These are phyloP conservation scores for Agonum fuliginosum DNA, from an alignment of 2,888 invertebrate genomes.

Conservation along the genomic window DNA sequence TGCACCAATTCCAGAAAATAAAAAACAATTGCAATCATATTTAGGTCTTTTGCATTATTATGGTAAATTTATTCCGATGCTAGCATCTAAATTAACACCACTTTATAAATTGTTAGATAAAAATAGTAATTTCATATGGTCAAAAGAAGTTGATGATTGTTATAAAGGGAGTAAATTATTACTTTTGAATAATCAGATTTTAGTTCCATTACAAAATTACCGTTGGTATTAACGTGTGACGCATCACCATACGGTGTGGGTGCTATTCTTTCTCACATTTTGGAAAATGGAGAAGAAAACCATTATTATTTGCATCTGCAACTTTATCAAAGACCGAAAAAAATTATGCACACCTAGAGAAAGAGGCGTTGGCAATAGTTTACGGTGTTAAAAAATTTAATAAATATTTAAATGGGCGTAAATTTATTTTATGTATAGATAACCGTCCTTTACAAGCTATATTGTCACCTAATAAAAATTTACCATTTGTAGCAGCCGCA, in stretches of 20 bases:
- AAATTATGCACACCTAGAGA: background rate
- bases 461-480: background rate
- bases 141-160: background rate
- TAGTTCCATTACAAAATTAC: background rate
- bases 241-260: background rate
- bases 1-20: background rate
- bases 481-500: background rate
- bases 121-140: background rate
- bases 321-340: background rate
- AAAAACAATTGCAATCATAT: background rate
- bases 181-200: background rate
- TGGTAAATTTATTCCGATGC: background rate
- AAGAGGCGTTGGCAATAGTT: background rate
- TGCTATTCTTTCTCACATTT: background rate
- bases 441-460: background rate
- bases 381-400: background rate
- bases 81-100: background rate
- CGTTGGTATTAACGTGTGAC: slow-evolving; percentile 6
- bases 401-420: background rate
- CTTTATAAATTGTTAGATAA: background rate
- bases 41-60: background rate
- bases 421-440: slow-evolving; percentile 18
- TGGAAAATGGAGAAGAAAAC: background rate
- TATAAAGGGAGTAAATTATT: background rate
- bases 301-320: background rate